Evolutionary conservation across 2,797 vertebrate genomes (phyloP).

Genomic region (Brachyalestes nurse): DNA sequence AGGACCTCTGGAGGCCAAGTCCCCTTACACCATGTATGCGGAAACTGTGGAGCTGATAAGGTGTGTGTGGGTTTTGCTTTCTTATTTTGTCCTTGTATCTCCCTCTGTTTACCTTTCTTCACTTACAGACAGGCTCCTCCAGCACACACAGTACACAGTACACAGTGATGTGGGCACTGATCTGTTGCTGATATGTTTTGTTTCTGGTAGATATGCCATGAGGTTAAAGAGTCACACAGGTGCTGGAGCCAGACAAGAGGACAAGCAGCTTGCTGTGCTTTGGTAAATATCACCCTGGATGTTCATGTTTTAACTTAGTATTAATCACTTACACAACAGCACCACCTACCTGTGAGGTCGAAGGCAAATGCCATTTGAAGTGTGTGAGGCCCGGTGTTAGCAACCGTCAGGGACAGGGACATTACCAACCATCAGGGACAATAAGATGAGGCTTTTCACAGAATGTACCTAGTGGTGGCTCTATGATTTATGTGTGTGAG

Average conservation of each 20-base stretch:
- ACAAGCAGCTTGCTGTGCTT: constrained; percentile 95
- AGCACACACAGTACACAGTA: background rate
- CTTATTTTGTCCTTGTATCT: background rate
- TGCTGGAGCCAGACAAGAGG: constrained; percentile 87
- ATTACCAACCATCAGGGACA: background rate
- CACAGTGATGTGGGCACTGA: background rate
- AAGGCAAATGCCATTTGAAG: background rate
- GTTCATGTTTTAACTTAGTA: background rate
- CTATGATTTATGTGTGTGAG: background rate
- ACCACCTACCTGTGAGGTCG: constrained; percentile 9
- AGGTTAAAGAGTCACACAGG: constrained; percentile 94
- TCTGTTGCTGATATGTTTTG: constrained; percentile 51
- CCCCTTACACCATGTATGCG: constrained; percentile 96
- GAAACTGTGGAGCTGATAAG: constrained; percentile 98
- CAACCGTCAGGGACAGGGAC: too few relatives aligned
- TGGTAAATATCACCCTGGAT: constrained; percentile 80
- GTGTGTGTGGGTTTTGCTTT: constrained; percentile 68
- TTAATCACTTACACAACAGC: constrained; percentile 11
- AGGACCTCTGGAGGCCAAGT: constrained; percentile 95
- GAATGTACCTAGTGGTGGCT: too few relatives aligned
- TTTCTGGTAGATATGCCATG: constrained; percentile 91
- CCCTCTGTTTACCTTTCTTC: background rate
- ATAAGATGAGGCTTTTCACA: too few relatives aligned
- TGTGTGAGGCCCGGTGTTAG: background rate
- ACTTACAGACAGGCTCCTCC: background rate